Evolutionary conservation across 2,797 vertebrate genomes (phyloP).

Genomic region (Falco cherrug): DNA sequence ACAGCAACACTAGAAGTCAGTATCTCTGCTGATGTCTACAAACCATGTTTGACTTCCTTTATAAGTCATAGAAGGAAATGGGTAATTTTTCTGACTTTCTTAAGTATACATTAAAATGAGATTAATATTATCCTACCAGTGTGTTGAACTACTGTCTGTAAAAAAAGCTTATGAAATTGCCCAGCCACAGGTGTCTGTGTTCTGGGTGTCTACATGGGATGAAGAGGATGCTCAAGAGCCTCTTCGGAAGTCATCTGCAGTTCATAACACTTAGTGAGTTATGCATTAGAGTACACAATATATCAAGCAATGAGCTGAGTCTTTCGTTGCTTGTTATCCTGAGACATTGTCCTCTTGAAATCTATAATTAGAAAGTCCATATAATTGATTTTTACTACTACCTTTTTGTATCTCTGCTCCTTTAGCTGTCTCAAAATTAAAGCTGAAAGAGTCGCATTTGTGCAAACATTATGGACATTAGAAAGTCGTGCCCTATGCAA

Average conservation of each 20-base stretch:
- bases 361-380: background rate
- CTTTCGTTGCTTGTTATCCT: background rate
- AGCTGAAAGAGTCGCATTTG: background rate
- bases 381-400: background rate
- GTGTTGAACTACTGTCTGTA: background rate
- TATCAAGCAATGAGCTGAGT: background rate
- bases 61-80: background rate
- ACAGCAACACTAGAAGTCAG: background rate
- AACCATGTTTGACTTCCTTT: background rate
- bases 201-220: background rate
- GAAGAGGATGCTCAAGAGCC: background rate
- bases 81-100: background rate
- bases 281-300: background rate
- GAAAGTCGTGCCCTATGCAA: background rate
- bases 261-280: background rate
- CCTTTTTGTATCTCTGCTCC: background rate
- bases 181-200: background rate
- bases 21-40: background rate
- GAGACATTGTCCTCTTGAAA: background rate
- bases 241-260: background rate
- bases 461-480: background rate
- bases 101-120: background rate
- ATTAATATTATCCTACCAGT: background rate
- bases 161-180: background rate
- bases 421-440: background rate